Percentiles rank a stretch among this genome's conserved stretches.
phyloP scores from a whole-genome alignment of 2,113 vertebrate genomes.

The human (Homo sapiens) region GRCh38 chr7:142502501-142503000 shows the following conservation, averaged over 20 bases:
- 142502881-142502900: neutral
- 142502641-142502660: too few species aligned
- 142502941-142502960: neutral
- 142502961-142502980: neutral
- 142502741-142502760: too few species aligned
- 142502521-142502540: too few species aligned
- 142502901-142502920: neutral
- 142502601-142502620: neutral
- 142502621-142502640: neutral
- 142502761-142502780: neutral
- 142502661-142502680: neutral
- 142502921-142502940: neutral
- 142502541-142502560: too few species aligned
- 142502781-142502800: too few species aligned
- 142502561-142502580: too few species aligned
- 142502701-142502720: fast-evolving
- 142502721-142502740: neutral
- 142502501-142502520: too few species aligned
- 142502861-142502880: neutral
- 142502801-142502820: neutral
- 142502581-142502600: neutral
- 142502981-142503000: too few species aligned
- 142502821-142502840: neutral
- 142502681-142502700: neutral
- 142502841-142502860: neutral